Evolutionary conservation across 2,113 vertebrate species (phyloP), one percentile per base, ranked within the genome.

Genomic region (Hymenochirus boettgeri): DNA sequence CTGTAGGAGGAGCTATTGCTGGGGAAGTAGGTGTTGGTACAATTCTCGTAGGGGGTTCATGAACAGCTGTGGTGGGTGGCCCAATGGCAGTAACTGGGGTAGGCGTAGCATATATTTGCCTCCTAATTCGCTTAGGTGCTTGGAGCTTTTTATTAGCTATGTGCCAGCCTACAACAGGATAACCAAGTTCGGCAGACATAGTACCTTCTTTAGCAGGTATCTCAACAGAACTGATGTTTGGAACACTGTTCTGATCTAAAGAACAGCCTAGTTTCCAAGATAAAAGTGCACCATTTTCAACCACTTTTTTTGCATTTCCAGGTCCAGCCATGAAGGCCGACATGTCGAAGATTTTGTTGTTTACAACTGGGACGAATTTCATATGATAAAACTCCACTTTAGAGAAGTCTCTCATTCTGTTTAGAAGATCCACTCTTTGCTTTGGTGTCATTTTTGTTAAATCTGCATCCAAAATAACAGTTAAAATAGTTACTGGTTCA

Each of bases 291-390:
- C 96, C 96, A 0, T 96, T 97, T 75, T 98, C 95, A 50, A 97
- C 93, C 59, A 98, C 95, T 69, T 97, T 97, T 78, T 97, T 97
- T 18, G 96, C 96, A 55, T 98, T 98, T 56, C 96, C 96, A 0
- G 96, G 96, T 54, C 96, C 96, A 33, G 96, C 96, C 94, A 98
- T 95, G 74, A 98, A 98, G 62, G 96, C 96, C 0, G 94, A 94
- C 96, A 97, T 98, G 71, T 98, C 96, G 70, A 98, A 98, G 24
- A 98, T 85, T 72, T 91, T 92, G 73, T 98, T 98, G 83, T 98
- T 98, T 70, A 96, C 89, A 72, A 98, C 96, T 4, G 96, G 94
- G 65, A 93, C 91, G 48, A 95, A 80, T 71, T 92, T 92, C 95
- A 98, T 96, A 69, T 87, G 86, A 73, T 89, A 91, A 62, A 91